Base-by-base conservation (phyloP, 2,113 vertebrate genomes). In the Corythaixoides concolor region DNA sequence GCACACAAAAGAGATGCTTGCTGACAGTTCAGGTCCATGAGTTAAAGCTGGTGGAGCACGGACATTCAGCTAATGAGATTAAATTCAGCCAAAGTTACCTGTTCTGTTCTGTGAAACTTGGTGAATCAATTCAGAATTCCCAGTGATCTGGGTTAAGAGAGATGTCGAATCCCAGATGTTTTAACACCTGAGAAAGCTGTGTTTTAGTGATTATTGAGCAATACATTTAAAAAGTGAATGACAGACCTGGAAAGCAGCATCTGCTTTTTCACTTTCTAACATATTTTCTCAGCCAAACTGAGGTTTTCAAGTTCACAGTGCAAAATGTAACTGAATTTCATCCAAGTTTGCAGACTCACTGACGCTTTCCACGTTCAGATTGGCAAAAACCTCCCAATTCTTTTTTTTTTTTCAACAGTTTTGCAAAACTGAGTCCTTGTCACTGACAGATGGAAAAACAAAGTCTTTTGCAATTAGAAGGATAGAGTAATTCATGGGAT, bases 211-310 rank as follows among this genome's bases (percentile, higher is more conserved):
- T 93, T 95, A 93, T 89, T 91, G 94, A 89, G 89, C 96, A 91
- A 91, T 91, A 63, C 52, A 18, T 95, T 85, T 66, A 41, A 95
- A 88, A 97, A 95, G 89, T 96, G 97, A 97, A 66, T 95, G 96
- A 96, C 96, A 96, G 96, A 96, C 84, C 96, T 95, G 91, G 96
- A 97, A 97, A 96, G 95, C 94, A 96, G 95, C 89, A 96, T 88
- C 96, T 97, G 97, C 84, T 93, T 96, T 96, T 95, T 76, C 37
- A 89, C 89, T 96, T 92, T 82, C 87, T 93, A 96, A 95, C 84
- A 94, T 96, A 97, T 95, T 95, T 97, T 96, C 89, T 79, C 77
- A 97, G 89, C 89, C 93, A 97, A 95, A 94, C 77, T 14, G 89
- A 94, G 96, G 93, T 95, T 97, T 97, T 89, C 63, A 83, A 95